Conservation (phyloP, 2,888 invertebrate genomes). For the Hyles lineata region DNA sequence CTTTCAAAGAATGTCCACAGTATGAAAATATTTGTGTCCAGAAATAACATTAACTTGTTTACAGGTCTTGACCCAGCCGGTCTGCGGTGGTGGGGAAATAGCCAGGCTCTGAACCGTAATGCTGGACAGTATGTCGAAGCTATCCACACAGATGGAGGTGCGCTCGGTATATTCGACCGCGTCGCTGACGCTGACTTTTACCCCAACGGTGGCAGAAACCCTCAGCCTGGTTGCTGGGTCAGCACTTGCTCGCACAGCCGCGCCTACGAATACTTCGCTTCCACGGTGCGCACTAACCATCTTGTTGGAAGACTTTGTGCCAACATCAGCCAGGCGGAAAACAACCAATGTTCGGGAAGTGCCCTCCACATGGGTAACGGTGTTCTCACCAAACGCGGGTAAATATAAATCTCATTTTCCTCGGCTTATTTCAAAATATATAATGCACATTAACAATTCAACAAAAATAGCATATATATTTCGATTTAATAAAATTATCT, state of each 20-base stretch:
- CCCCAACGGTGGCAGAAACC: conserved; percentile 69
- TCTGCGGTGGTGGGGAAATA: conserved; percentile 61
- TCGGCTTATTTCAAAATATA: no score
- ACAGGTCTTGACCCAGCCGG: conserved; percentile 73
- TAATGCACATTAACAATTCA: no score
- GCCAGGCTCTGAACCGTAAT: conserved; percentile 55
- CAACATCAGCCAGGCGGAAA: conserved; percentile 54
- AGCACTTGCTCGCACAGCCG: conserved; percentile 69
- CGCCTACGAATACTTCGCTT: conserved; percentile 60
- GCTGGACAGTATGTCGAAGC: conserved; percentile 67
- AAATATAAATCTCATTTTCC: conserved; percentile 33
- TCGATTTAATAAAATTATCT: no score
- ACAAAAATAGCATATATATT: no score
- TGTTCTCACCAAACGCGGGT: conserved; percentile 59
- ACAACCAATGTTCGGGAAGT: conserved; percentile 54
- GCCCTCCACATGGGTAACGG: conserved; percentile 61
- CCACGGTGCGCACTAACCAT: conserved; percentile 60
- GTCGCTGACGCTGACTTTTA: conserved; percentile 70
- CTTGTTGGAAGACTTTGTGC: conserved; percentile 59
- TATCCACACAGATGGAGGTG: conserved; percentile 71
- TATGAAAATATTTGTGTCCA: not conserved
- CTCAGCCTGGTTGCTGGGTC: conserved; percentile 68
- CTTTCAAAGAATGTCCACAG: no score
- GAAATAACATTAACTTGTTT: conserved; percentile 19
- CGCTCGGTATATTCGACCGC: conserved; percentile 63